Percentiles rank a stretch among this genome's conserved stretches.
These are phyloP conservation scores for Pristiophorus japonicus DNA, from an alignment of 2,113 vertebrate genomes.

Conservation along the genomic window DNA sequence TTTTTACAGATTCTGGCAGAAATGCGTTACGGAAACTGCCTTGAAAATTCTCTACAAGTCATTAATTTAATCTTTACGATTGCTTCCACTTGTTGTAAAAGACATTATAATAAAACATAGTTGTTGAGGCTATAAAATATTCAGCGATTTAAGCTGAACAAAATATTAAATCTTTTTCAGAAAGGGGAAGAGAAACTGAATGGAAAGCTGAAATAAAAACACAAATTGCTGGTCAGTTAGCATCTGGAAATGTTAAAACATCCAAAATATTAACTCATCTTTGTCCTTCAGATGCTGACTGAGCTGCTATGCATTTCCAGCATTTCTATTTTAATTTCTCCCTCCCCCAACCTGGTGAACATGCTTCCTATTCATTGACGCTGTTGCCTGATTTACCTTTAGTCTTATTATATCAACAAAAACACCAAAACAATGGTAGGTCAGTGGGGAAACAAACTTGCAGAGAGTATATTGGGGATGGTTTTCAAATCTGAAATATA, in stretches of 20 bases:
- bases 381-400: background rate
- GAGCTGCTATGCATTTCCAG: background rate
- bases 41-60: conserved; percentile 8
- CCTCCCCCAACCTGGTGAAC: background rate
- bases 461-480: background rate
- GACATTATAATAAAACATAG: background rate
- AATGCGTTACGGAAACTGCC: background rate
- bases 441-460: background rate
- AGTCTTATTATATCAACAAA: background rate
- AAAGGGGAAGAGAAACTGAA: background rate
- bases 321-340: background rate
- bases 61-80: background rate
- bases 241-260: background rate
- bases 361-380: background rate
- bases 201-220: background rate
- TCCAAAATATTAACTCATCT: background rate
- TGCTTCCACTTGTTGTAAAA: background rate
- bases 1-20: background rate
- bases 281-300: background rate
- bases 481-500: background rate
- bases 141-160: background rate
- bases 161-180: background rate
- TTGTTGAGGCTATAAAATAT: background rate
- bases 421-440: background rate
- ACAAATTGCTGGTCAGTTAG: too few species aligned